Conservation (phyloP, 1,140 invertebrate species). For the Ruditapes philippinarum region DNA sequence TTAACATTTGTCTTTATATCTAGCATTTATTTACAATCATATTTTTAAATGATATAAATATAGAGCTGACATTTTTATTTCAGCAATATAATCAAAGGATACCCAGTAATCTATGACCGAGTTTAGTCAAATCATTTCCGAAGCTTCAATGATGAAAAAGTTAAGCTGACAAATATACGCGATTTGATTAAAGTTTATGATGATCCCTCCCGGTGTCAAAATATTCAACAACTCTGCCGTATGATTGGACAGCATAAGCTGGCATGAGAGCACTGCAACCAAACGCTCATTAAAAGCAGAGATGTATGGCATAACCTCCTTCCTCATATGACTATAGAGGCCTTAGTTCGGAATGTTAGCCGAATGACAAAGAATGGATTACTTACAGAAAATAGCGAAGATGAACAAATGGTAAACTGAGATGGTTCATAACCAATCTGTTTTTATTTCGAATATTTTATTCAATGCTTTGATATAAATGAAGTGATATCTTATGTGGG, state of each 20-base stretch:
- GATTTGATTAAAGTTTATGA: conserved; percentile 82
- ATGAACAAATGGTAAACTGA: conserved; percentile 80
- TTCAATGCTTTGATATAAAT: too few relatives aligned
- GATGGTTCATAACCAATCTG: too few relatives aligned
- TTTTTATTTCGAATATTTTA: too few relatives aligned
- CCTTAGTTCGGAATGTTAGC: conserved; percentile 89
- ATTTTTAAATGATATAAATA: too few relatives aligned
- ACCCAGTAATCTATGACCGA: conserved; percentile 86
- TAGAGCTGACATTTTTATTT: too few relatives aligned
- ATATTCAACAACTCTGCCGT: conserved; percentile 87
- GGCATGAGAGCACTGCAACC: conserved; percentile 90
- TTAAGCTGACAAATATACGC: neutral
- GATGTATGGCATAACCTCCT: conserved; percentile 90
- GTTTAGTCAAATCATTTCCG: neutral
- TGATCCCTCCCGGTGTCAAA: conserved; percentile 88
- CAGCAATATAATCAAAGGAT: conserved; percentile 76
- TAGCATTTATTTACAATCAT: too few relatives aligned
- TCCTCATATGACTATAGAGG: conserved; percentile 88
- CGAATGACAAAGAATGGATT: conserved; percentile 90
- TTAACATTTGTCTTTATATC: too few relatives aligned
- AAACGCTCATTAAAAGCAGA: conserved; percentile 89
- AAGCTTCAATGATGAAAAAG: neutral
- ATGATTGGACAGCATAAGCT: conserved; percentile 88
- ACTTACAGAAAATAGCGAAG: conserved; percentile 87
- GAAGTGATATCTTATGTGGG: too few relatives aligned